Evolutionary conservation across 2,888 invertebrate species (phyloP).

Genomic region (Sussaba pulchella): DNA sequence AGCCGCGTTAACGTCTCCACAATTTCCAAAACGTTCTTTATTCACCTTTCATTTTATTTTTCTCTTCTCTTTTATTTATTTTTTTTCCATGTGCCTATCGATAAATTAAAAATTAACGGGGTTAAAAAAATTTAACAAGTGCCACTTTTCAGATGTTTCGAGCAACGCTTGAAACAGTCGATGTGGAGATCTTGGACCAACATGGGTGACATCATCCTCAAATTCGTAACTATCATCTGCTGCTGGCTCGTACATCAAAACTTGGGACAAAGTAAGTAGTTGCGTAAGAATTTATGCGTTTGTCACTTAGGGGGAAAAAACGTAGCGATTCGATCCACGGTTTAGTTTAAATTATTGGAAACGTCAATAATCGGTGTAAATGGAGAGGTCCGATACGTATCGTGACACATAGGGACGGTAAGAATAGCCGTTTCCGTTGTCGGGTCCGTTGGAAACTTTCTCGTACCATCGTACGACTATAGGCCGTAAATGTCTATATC

Average conservation of each 20-base stretch:
- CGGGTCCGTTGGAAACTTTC: conserved; percentile 14
- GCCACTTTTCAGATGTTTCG: conserved; percentile 76
- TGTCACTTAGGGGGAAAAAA: too few relatives aligned
- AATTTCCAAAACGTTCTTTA: too few relatives aligned
- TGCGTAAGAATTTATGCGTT: too few relatives aligned
- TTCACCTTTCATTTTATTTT: too few relatives aligned
- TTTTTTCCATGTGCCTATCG: too few relatives aligned
- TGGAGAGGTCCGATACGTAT: too few relatives aligned
- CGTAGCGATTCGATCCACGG: too few relatives aligned
- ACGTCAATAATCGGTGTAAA: too few relatives aligned
- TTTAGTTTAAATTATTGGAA: too few relatives aligned
- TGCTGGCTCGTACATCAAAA: conserved; percentile 73
- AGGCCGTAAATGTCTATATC: conserved; percentile 17
- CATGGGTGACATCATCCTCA: conserved; percentile 79
- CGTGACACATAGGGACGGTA: too few relatives aligned
- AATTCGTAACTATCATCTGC: conserved; percentile 75
- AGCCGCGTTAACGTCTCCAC: neutral
- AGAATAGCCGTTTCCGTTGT: neutral
- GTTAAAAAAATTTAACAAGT: neutral
- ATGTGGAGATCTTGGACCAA: conserved; percentile 80
- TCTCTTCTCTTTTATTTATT: too few relatives aligned
- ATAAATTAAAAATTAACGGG: too few relatives aligned
- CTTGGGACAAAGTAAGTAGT: conserved; percentile 76
- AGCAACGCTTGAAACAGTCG: conserved; percentile 73
- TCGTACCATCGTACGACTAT: conserved; percentile 4